Evolutionary conservation across 2,797 vertebrate genomes (phyloP), one percentile per base, ranked within the genome.

Genomic region (Alca torda): DNA sequence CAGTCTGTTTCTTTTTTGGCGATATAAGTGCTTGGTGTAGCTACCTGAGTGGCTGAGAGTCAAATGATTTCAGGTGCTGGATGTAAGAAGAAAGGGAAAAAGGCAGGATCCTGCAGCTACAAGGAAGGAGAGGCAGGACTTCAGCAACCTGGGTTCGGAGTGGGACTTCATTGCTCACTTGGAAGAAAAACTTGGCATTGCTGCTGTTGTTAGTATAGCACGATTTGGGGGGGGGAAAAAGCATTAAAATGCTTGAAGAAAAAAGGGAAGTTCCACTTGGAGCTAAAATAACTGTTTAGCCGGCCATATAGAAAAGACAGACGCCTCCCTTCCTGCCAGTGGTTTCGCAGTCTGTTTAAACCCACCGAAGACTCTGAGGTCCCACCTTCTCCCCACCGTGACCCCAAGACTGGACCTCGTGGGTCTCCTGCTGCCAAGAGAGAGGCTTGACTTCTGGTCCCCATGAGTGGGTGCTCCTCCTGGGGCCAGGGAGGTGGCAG

Each of bases 331-430:
- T 51, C 48, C 59, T 87, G 57, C 23, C 39, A 37, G 50, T 1
- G 4, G 10, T 61, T 87, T 59, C 19, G 13, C 7, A 10, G 16
- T 39, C 56, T 86, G 31, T 43, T 61, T 74, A 76, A 90, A 35
- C n/a, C 26, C 11, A 4, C 31, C 0, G 3, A 43, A 74, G 60
- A 16, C 39, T 50, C 9, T 3, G 26, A 67, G 60, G 59, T 77
- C 16, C 39, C 28, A 50, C 13, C 18, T 93, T 65, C 25, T 81
- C 39, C 1, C 2, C 0, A 1, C 50, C 0, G 0, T 41, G n/a
- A 37, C 9, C 15, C 26, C 0, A 0, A 8, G 8, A 0, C 48
- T 7, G 35, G 41, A n/a, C 46, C 33, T 73, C 1, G 0, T 11
- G 31, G 41, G 31, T 56, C 26, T 81, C 6, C 0, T 5, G 39